These are phyloP conservation scores for Microctenopoma steveboyesi DNA, from an alignment of 2,797 vertebrate genomes.

Conservation along the genomic window DNA sequence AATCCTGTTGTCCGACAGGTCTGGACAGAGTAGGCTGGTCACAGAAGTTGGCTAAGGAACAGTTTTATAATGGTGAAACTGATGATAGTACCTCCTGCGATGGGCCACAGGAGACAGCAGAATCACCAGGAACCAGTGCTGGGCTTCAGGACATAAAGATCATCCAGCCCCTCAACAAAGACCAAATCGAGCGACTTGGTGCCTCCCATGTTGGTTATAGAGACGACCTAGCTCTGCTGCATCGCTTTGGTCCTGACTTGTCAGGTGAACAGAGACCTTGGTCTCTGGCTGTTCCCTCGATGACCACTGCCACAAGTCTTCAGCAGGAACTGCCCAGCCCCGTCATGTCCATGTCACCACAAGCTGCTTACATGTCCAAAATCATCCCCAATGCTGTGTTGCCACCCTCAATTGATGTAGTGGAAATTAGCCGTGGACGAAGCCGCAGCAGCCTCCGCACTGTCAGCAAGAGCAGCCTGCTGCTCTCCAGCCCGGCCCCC, in stretches of 20 bases:
- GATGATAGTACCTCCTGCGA: slow-evolving; percentile 76
- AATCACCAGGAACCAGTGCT: slow-evolving; percentile 48
- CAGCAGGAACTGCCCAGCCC: slow-evolving; percentile 78
- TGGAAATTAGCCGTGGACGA: slow-evolving; percentile 89
- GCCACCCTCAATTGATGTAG: slow-evolving; percentile 92
- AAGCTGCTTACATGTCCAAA: slow-evolving; percentile 96
- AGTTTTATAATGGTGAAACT: slow-evolving; percentile 68
- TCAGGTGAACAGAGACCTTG: slow-evolving; percentile 79
- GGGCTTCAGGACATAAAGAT: slow-evolving; percentile 66
- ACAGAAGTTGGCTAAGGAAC: slow-evolving; percentile 38
- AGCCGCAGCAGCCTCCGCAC: slow-evolving; percentile 91
- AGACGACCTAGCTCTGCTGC: slow-evolving; percentile 85
- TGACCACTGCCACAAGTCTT: slow-evolving; percentile 82
- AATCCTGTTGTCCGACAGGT: slow-evolving; percentile 64
- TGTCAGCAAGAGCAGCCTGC: slow-evolving; percentile 89
- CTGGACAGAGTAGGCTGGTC: slow-evolving; percentile 80
- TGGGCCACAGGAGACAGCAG: slow-evolving; percentile 53
- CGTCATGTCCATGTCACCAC: slow-evolving; percentile 95
- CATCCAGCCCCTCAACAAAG: slow-evolving; percentile 63
- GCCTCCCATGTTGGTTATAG: slow-evolving; percentile 79
- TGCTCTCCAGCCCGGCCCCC: slow-evolving; percentile 89
- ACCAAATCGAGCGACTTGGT: slow-evolving; percentile 74
- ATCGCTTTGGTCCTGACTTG: slow-evolving; percentile 71
- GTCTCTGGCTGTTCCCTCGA: slow-evolving; percentile 87
- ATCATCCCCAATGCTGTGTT: slow-evolving; percentile 96